A percentile compares a stretch with the other conserved stretches of the same genome.
These are phyloP conservation scores for Henicopernis longicauda DNA, from an alignment of 2,113 vertebrate species.

Conservation along the genomic window DNA sequence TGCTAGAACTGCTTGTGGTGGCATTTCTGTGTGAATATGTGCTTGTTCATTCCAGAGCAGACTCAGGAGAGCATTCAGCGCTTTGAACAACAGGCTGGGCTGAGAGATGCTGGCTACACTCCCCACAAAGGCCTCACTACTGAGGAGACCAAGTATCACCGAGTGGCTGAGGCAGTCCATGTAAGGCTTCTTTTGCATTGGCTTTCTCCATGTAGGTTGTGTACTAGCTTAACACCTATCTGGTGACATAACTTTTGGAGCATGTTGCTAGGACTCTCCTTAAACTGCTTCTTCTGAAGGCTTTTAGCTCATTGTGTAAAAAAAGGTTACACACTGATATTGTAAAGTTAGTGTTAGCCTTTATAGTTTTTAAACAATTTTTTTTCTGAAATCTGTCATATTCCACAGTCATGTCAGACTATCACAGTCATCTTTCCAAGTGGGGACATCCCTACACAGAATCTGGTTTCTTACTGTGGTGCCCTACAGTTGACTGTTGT, in stretches of 20 bases:
- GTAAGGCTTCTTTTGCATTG: constrained; percentile 73
- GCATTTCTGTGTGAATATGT: not conserved
- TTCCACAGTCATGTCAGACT: not conserved
- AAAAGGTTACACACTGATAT: not conserved
- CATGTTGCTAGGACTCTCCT: not conserved
- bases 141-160: constrained; percentile 88
- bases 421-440: not conserved
- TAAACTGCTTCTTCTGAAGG: not conserved
- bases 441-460: no score
- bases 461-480: not conserved
- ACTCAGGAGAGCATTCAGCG: constrained; percentile 90
- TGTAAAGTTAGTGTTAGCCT: not conserved
- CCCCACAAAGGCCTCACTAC: constrained; percentile 91
- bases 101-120: constrained; percentile 87
- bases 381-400: not conserved
- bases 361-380: not conserved
- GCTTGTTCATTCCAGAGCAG: constrained; percentile 78
- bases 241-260: not conserved
- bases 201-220: not conserved
- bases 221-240: not conserved
- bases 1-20: not conserved
- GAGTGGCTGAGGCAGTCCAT: constrained; percentile 82
- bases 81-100: constrained; percentile 91
- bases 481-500: not conserved
- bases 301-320: not conserved